Percentiles rank a stretch among this genome's conserved stretches.
These are phyloP conservation scores for Glaucopsyche alexis DNA, from an alignment of 2,888 invertebrate genomes.

Conservation along the genomic window DNA sequence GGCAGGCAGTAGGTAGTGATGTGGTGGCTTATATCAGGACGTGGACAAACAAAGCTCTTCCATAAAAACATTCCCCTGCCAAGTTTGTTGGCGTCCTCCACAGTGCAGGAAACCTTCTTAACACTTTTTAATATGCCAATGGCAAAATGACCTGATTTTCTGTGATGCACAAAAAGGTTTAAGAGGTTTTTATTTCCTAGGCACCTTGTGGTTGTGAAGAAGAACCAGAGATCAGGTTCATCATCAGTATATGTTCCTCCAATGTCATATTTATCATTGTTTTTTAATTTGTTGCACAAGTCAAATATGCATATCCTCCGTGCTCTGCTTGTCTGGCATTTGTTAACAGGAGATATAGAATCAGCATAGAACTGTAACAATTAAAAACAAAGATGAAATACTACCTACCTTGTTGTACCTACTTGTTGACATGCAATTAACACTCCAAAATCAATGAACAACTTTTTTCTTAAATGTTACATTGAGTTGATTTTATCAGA, in stretches of 20 bases:
- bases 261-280: slow-evolving; percentile 53
- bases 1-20: slow-evolving; percentile 57
- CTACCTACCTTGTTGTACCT: background rate
- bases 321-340: slow-evolving; percentile 53
- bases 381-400: background rate
- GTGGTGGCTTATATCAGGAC: slow-evolving; percentile 52
- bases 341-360: slow-evolving; percentile 49
- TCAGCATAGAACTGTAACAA: slow-evolving; percentile 46
- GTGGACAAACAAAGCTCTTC: slow-evolving; percentile 48
- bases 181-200: slow-evolving; percentile 55
- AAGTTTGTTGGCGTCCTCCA: slow-evolving; percentile 16
- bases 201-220: slow-evolving; percentile 52
- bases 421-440: background rate
- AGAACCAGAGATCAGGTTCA: slow-evolving; percentile 64
- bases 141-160: slow-evolving; percentile 51
- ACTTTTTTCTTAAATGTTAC: background rate
- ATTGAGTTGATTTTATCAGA: too few relatives aligned
- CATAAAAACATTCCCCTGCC: slow-evolving; percentile 39
- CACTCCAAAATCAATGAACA: background rate
- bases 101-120: slow-evolving; percentile 36
- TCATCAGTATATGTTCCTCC: slow-evolving; percentile 58
- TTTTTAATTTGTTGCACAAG: slow-evolving; percentile 47
- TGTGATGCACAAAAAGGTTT: slow-evolving; percentile 61
- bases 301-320: slow-evolving; percentile 54
- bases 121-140: slow-evolving; percentile 49